Base-by-base conservation (phyloP, 2,113 vertebrate genomes). In the Orycteropus afer region DNA sequence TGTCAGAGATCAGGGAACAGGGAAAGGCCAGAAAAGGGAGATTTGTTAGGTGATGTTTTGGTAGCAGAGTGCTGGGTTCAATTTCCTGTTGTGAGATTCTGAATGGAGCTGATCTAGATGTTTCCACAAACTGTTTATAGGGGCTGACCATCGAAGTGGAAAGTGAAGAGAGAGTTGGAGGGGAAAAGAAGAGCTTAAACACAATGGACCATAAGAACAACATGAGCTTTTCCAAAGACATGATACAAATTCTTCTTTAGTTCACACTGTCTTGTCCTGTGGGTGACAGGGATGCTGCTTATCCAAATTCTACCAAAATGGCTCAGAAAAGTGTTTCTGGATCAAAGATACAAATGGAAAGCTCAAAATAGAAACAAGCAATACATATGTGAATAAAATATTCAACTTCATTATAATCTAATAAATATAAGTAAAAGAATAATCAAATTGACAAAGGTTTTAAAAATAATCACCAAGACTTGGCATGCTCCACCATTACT, bases 331-430 rank as follows among this genome's bases (percentile, higher is more conserved):
- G n/a, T 77, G 42, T 17, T 55, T 83, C 45, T 87, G 53, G 10
- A 74, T 79, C 27, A 84, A 86, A n/a, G 53, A 53, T 67, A 49
- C 18, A 29, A 23, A 11, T 71, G 6, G 47, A 57, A 88, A 84
- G 78, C 17, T 77, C 2, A n/a, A 80, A 80, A 22, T 78, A 53
- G n/a, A 86, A 61, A 65, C 37, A 67, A 53, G 51, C 14, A 73
- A 89, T 55, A 65, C 69, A 73, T 37, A 20, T 34, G 25, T 89
- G 37, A 81, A 79, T 87, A 42, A 83, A 91, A 84, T 49, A 91
- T 45, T 59, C 47, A 84, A 25, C 25, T 37, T 78, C n/a, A 61
- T 53, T 63, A 80, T 6, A 40, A 40, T 27, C 37, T 74, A 85
- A 85, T 29, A 87, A 80, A 88, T 71, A 59, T 69, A 20, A 89